A percentile compares a stretch with the other conserved stretches of the same genome.
Conservation (phyloP, 2,113 vertebrate species). For the Etia nguti region DNA sequence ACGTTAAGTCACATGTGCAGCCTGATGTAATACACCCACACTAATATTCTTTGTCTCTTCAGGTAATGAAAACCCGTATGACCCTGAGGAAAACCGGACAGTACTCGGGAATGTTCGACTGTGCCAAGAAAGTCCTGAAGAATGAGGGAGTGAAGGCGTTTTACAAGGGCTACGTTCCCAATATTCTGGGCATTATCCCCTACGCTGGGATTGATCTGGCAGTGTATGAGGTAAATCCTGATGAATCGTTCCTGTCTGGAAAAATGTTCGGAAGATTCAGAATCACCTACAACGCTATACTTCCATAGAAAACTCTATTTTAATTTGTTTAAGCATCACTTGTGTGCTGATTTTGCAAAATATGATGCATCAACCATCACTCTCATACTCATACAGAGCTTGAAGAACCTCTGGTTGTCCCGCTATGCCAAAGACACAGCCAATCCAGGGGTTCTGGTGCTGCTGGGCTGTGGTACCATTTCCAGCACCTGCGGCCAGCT, state of each 20-base stretch:
- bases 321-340: not conserved
- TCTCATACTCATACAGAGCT: constrained; percentile 77
- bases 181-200: constrained; percentile 95
- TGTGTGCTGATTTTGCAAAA: not conserved
- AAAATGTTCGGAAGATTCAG: not conserved
- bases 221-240: constrained; percentile 86
- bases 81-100: constrained; percentile 96
- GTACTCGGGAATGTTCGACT: constrained; percentile 90
- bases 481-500: constrained; percentile 97
- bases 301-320: not conserved
- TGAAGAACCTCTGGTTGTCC: constrained; percentile 90
- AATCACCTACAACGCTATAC: not conserved
- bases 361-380: not conserved
- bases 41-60: not conserved
- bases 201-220: constrained; percentile 97
- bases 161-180: constrained; percentile 96
- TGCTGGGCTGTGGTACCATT: constrained; percentile 86
- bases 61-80: constrained; percentile 97
- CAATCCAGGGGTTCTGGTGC: constrained; percentile 87
- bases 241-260: not conserved
- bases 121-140: constrained; percentile 91
- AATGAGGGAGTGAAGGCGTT: constrained; percentile 90
- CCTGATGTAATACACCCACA: not conserved
- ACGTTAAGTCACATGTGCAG: not conserved
- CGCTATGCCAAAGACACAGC: constrained; percentile 86